phyloP scores from a whole-genome alignment of 1,140 invertebrate species.

The Lepeophtheirus salmonis region DNA sequence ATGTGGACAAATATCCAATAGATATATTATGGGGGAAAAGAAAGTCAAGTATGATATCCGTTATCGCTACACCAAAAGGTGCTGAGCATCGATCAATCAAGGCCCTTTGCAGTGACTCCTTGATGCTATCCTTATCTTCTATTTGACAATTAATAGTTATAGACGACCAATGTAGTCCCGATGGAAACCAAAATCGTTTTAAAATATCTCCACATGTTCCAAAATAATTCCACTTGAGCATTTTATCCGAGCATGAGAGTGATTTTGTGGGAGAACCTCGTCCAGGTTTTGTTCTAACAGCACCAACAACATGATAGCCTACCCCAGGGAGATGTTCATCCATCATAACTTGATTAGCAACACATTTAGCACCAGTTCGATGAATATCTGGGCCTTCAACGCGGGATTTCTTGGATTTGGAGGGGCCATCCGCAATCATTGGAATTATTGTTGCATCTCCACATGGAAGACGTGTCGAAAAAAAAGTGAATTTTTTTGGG shows the following conservation, averaged over 20 bases:
- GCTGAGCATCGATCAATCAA: neutral
- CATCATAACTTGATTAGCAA: conserved; percentile 31
- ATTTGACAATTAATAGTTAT: neutral
- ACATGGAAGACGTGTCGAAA: conserved; percentile 67
- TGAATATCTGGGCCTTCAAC: conserved; percentile 39
- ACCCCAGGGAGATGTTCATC: conserved; percentile 36
- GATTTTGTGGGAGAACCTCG: conserved; percentile 69
- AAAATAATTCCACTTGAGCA: conserved; percentile 63
- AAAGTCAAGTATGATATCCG: no score
- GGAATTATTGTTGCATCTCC: conserved; percentile 81
- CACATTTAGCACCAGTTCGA: conserved; percentile 73
- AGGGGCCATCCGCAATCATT: conserved; percentile 4
- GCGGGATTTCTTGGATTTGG: conserved; percentile 10
- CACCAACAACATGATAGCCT: conserved; percentile 46
- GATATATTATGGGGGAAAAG: no score
- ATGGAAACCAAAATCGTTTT: neutral
- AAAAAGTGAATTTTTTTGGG: conserved; percentile 57
- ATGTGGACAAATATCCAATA: no score
- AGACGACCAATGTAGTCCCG: neutral
- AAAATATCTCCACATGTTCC: conserved; percentile 46
- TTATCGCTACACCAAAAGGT: no score
- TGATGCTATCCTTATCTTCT: neutral
- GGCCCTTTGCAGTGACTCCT: neutral
- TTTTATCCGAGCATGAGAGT: conserved; percentile 81
- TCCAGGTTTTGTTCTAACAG: conserved; percentile 72